Percentiles rank a stretch among this genome's conserved stretches.
phyloP scores from a whole-genome alignment of 2,888 invertebrate species.

The Dexiosoma caninum region DNA sequence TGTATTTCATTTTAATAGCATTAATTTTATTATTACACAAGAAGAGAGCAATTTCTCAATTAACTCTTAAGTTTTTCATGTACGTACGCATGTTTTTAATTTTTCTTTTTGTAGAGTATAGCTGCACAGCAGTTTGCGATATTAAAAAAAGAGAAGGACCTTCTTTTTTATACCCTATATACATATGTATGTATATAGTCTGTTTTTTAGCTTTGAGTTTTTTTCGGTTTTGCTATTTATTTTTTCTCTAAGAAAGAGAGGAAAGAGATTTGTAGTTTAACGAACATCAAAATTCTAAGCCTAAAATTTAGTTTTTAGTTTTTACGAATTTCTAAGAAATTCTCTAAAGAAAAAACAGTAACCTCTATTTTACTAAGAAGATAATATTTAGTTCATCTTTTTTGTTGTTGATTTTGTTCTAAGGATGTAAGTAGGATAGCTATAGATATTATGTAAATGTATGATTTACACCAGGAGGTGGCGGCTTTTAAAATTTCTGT shows the following conservation, averaged over 20 bases:
- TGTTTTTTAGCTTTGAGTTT: conserved; percentile 1
- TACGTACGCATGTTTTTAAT: conserved; percentile 11
- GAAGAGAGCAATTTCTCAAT: conserved; percentile 51
- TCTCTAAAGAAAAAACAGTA: conserved; percentile 60
- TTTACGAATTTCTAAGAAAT: conserved; percentile 63
- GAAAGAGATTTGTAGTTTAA: conserved; percentile 59
- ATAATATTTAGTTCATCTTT: conserved; percentile 33
- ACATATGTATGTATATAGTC: too few relatives aligned
- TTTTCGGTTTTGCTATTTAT: conserved; percentile 9
- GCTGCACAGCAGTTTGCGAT: conserved; percentile 59
- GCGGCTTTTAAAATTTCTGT: conserved; percentile 23
- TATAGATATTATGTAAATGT: conserved; percentile 18
- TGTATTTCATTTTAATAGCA: conserved; percentile 57
- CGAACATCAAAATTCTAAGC: conserved; percentile 63
- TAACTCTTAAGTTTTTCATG: conserved; percentile 50
- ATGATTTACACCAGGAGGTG: not conserved
- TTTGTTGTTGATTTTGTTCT: conserved; percentile 37
- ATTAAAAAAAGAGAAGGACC: conserved; percentile 43
- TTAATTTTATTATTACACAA: conserved; percentile 49
- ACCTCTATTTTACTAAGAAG: conserved; percentile 57
- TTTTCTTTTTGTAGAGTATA: conserved; percentile 24
- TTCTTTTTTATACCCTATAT: conserved; percentile 48
- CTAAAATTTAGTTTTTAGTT: conserved; percentile 54
- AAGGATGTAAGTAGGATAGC: conserved; percentile 25
- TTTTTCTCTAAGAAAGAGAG: conserved; percentile 22